Conservation (phyloP, 2,797 vertebrate genomes). For the Fringilla coelebs region DNA sequence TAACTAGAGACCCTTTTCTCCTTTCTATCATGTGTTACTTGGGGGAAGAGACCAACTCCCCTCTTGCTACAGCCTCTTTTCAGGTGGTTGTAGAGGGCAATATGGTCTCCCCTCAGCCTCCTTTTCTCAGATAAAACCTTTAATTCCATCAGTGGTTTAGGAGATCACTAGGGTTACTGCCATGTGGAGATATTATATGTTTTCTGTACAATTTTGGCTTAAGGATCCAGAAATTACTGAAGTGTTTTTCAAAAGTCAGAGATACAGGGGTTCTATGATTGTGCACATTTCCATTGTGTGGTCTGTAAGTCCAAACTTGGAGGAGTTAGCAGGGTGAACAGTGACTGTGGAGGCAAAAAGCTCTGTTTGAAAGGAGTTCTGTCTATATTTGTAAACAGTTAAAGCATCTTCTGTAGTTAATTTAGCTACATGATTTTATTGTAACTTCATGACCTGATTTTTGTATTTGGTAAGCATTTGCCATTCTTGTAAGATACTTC, state of each 20-base stretch:
- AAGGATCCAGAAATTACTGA: not conserved
- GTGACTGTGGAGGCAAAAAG: not conserved
- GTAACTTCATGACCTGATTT: not conserved
- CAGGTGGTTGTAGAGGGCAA: not conserved
- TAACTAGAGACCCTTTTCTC: not conserved
- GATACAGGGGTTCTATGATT: not conserved
- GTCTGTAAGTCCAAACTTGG: not conserved
- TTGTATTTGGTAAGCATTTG: not conserved
- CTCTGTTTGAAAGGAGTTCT: not conserved
- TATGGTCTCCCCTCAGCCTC: not conserved
- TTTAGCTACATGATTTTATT: not conserved
- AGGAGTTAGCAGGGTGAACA: not conserved
- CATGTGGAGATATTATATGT: accelerated
- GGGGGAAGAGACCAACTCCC: not conserved
- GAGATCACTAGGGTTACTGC: not conserved
- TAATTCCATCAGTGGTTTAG: not conserved
- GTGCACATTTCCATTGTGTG: not conserved
- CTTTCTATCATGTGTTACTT: not conserved
- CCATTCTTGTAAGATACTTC: not conserved
- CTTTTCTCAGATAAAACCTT: not conserved
- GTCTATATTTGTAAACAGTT: not conserved
- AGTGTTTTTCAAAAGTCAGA: not conserved
- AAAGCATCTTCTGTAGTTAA: not conserved
- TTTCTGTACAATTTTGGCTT: not conserved
- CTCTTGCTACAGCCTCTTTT: not conserved